These are phyloP conservation scores for Maniola hyperantus DNA, from an alignment of 2,888 invertebrate species.

Conservation along the genomic window DNA sequence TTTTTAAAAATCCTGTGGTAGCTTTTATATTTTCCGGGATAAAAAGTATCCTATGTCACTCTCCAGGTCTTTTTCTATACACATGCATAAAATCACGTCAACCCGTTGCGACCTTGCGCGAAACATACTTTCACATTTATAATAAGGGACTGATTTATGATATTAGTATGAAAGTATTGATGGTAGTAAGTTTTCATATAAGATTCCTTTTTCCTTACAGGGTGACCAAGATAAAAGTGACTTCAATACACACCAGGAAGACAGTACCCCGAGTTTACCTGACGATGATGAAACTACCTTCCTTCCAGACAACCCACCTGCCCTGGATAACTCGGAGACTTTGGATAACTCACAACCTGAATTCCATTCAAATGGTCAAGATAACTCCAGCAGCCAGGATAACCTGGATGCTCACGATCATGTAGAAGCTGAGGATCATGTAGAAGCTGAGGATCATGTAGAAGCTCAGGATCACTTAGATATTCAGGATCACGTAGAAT, in stretches of 20 bases:
- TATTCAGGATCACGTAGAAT: not conserved
- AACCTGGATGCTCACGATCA: not conserved
- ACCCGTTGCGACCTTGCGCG: too few species aligned
- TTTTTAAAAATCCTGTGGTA: too few species aligned
- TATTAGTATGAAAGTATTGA: too few species aligned
- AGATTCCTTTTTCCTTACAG: slow-evolving; percentile 37
- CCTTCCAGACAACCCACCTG: not conserved
- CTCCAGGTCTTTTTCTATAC: too few species aligned
- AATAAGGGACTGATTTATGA: too few species aligned
- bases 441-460: not conserved
- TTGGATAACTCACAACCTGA: not conserved
- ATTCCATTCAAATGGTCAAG: not conserved
- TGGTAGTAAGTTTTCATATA: too few species aligned
- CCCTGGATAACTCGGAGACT: not conserved
- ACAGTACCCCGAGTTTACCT: slow-evolving; percentile 34
- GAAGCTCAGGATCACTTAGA: not conserved
- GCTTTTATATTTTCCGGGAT: too few species aligned
- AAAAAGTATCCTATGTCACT: too few species aligned
- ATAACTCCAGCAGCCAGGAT: not conserved
- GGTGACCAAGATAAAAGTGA: slow-evolving; percentile 41
- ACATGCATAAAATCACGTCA: too few species aligned
- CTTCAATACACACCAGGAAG: slow-evolving; percentile 40
- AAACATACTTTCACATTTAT: too few species aligned
- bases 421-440: not conserved
- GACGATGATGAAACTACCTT: slow-evolving; percentile 19